Evolutionary conservation across 2,113 vertebrate species (phyloP).

Genomic region (Nothobranchius furzeri): DNA sequence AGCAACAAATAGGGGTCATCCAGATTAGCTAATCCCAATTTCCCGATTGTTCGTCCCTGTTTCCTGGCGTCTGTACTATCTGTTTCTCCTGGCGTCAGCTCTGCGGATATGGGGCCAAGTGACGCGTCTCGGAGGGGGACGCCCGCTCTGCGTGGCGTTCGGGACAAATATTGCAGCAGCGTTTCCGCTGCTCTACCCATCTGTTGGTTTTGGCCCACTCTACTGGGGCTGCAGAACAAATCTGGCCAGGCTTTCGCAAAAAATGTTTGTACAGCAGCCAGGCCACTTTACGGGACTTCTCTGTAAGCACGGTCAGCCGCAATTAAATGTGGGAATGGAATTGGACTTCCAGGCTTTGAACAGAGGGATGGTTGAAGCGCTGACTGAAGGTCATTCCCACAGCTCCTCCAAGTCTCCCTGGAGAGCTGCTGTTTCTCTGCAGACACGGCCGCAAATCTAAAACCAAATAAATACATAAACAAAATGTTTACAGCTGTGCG

Average conservation of each 20-base stretch:
- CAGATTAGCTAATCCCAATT: slow-evolving; percentile 1
- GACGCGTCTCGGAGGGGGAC: slow-evolving; percentile 70
- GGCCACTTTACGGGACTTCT: slow-evolving; percentile 72
- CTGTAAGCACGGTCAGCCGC: slow-evolving; percentile 63
- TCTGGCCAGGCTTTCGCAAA: slow-evolving; percentile 66
- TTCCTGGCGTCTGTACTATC: slow-evolving; percentile 7
- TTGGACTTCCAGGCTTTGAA: slow-evolving; percentile 33
- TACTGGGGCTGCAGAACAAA: slow-evolving; percentile 60
- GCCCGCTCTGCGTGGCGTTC: slow-evolving; percentile 58
- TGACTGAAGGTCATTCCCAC: slow-evolving; percentile 57
- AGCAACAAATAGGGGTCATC: slow-evolving; percentile 13
- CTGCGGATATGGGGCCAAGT: slow-evolving; percentile 64
- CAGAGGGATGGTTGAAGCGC: slow-evolving; percentile 31
- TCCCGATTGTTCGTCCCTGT: neutral
- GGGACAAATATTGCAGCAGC: slow-evolving; percentile 73
- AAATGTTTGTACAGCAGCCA: slow-evolving; percentile 67
- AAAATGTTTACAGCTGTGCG: neutral
- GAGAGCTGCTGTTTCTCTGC: slow-evolving; percentile 13
- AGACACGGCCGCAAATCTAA: slow-evolving; percentile 8
- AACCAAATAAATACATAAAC: too few relatives aligned
- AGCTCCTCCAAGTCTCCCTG: slow-evolving; percentile 32
- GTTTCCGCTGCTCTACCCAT: slow-evolving; percentile 74
- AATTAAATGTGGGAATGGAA: slow-evolving; percentile 64
- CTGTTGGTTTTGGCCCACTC: slow-evolving; percentile 77
- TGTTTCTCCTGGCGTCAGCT: slow-evolving; percentile 50